Evolutionary conservation across 37 sponge, comb jelly and placozoan genomes (phyloP).

Genomic region (Ianthella basta): DNA sequence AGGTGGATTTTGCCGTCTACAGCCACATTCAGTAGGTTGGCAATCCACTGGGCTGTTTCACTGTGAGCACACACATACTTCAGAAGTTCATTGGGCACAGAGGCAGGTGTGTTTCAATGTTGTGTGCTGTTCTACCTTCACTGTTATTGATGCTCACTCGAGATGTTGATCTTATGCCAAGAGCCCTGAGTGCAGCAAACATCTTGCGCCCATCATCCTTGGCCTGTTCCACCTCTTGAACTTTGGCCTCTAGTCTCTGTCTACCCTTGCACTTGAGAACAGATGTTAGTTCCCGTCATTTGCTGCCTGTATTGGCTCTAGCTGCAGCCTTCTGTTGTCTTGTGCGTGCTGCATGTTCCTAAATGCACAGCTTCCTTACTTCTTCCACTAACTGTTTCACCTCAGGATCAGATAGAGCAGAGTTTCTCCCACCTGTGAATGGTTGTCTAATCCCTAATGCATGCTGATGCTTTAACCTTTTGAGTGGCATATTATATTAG

Average conservation of each 20-base stretch:
- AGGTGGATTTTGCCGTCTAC: background rate
- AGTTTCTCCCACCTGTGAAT: background rate
- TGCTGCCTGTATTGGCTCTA: background rate
- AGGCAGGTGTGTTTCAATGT: background rate
- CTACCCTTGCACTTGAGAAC: background rate
- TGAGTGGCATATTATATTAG: too few species aligned
- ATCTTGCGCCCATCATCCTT: slow-evolving; percentile 13
- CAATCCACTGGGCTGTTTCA: background rate
- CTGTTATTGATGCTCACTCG: background rate
- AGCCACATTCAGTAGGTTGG: background rate
- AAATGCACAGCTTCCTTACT: slow-evolving; percentile 15
- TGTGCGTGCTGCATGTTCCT: slow-evolving; percentile 11
- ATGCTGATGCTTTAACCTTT: too few species aligned
- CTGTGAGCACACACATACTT: background rate
- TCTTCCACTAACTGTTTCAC: slow-evolving; percentile 23
- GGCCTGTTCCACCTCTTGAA: slow-evolving; percentile 2
- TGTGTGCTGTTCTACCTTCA: background rate
- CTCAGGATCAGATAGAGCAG: slow-evolving; percentile 1
- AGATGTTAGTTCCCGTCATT: background rate
- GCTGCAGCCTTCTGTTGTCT: slow-evolving; percentile 5
- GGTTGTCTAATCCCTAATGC: background rate
- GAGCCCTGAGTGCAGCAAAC: slow-evolving; percentile 13
- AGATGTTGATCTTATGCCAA: background rate
- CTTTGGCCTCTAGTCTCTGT: background rate
- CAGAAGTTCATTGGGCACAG: background rate